A percentile compares a stretch with the other conserved stretches of the same genome.
Conservation (phyloP, 2,888 invertebrate species). For the Caenorhabditis sp. region DNA sequence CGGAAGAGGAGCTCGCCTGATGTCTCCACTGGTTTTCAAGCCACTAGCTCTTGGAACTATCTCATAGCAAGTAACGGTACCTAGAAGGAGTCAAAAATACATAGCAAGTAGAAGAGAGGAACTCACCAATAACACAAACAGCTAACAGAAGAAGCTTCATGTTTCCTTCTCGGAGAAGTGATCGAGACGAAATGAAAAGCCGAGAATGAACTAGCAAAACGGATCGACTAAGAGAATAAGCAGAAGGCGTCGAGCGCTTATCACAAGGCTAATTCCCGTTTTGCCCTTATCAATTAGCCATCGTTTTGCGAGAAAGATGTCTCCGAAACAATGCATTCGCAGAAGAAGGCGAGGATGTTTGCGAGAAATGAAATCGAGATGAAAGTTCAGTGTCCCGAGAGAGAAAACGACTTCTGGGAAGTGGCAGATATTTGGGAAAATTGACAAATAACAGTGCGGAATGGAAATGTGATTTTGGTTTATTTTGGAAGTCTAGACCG, state of each 20-base stretch:
- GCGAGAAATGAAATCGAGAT: slow-evolving; percentile 36
- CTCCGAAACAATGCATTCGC: too few species aligned
- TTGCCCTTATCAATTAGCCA: slow-evolving; percentile 59
- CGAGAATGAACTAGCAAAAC: slow-evolving; percentile 19
- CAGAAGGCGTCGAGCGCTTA: slow-evolving; percentile 40
- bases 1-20: slow-evolving; percentile 51
- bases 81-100: too few species aligned
- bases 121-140: slow-evolving; percentile 57
- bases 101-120: not conserved
- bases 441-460: not conserved
- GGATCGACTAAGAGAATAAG: slow-evolving; percentile 33
- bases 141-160: slow-evolving; percentile 45
- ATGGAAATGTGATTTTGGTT: too few species aligned
- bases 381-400: slow-evolving; percentile 47
- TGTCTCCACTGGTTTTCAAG: slow-evolving; percentile 40
- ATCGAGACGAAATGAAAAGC: slow-evolving; percentile 6
- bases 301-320: slow-evolving; percentile 18
- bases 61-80: slow-evolving; percentile 18
- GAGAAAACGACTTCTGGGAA: slow-evolving; percentile 11
- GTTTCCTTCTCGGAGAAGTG: slow-evolving; percentile 8
- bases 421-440: not conserved
- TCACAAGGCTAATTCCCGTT: slow-evolving; percentile 37
- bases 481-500: too few species aligned
- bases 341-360: slow-evolving; percentile 11
- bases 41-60: slow-evolving; percentile 54